A percentile compares a stretch with the other conserved stretches of the same genome.
phyloP scores from a whole-genome alignment of 2,113 vertebrate genomes.

The Ptyas mucosa region DNA sequence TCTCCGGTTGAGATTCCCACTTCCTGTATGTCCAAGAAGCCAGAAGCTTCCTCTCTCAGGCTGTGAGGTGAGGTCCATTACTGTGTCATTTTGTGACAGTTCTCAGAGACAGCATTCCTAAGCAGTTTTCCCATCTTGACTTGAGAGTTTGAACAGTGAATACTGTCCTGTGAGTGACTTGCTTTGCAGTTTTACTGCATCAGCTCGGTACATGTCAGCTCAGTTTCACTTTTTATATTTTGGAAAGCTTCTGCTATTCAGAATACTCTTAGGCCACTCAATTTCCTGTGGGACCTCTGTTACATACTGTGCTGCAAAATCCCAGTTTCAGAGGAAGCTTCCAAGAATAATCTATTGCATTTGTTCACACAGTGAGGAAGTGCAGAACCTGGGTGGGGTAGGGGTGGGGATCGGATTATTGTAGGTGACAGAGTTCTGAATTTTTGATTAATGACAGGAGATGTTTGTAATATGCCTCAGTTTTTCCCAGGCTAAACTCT shows the following conservation, averaged over 20 bases:
- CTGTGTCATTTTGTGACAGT: neutral
- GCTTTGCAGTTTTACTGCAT: neutral
- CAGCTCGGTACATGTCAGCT: neutral
- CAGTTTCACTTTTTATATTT: neutral
- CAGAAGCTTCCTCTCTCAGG: conserved; percentile 24
- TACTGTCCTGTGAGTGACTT: neutral
- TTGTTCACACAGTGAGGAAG: neutral
- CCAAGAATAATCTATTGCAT: neutral
- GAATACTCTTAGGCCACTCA: too few species aligned
- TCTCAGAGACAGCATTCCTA: neutral
- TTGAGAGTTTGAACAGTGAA: neutral
- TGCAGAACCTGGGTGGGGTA: neutral
- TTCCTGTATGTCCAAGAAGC: neutral
- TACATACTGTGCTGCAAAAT: neutral
- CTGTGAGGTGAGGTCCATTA: neutral
- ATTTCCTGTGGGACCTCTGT: neutral
- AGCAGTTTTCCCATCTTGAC: neutral
- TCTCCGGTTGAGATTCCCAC: accelerated
- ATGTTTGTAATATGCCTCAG: neutral
- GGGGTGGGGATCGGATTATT: neutral
- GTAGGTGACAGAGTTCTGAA: neutral
- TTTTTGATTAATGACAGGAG: neutral
- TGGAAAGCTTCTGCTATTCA: neutral
- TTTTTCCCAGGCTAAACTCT: neutral
- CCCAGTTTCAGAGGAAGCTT: neutral